Base-by-base conservation (phyloP, 2,888 invertebrate species). In the Bunonema sp. region DNA sequence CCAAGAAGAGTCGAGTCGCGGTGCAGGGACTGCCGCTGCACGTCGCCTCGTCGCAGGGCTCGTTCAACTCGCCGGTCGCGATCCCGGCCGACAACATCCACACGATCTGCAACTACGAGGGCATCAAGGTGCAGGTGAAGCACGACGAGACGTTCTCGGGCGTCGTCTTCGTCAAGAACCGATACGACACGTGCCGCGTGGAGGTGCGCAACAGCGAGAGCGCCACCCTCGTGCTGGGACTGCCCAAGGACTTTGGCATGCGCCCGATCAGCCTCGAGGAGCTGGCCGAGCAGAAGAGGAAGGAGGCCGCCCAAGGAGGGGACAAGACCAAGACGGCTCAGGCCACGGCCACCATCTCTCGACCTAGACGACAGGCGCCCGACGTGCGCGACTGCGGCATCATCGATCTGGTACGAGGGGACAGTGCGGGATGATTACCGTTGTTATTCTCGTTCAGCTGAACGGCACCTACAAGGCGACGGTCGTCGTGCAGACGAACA, bases 21-120 rank as follows among this genome's bases (percentile, higher is more conserved):
- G 12, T 19, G 7, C 20, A 28, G 34, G 4, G 20, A 15, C 34
- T 23, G 15, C 19, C 52, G 3, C 26, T 39, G 23, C 12, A 49
- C 37, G 24, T 57, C 28, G 54, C 50, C 5, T 53, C n/a, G n/a
- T 18, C 24, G 26, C 35, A 35, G 24, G 35, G 35, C n/a, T n/a
- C 35, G 7, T 18, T n/a, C 15, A 8, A 24, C 12, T 15, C 53
- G 41, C 57, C 57, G 29, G 57, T 64, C 19, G 46, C 54, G 23
- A 51, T 64, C 33, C 49, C 57, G 26, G 47, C 54, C 21, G 53
- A 57, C 12, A 56, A 60, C 16, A 57, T 67, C 24, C 56, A 60
- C 43, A 67, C 67, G 18, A 58, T 67, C 43, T 67, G 67, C 50
- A 62, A 66, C 46, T 67, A 66, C 45, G 65, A 67, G 36, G 67